Percentiles rank a stretch among this genome's conserved stretches.
Evolutionary conservation across 2,888 invertebrate genomes (phyloP).

Genomic region (Drosophila conformis): DNA sequence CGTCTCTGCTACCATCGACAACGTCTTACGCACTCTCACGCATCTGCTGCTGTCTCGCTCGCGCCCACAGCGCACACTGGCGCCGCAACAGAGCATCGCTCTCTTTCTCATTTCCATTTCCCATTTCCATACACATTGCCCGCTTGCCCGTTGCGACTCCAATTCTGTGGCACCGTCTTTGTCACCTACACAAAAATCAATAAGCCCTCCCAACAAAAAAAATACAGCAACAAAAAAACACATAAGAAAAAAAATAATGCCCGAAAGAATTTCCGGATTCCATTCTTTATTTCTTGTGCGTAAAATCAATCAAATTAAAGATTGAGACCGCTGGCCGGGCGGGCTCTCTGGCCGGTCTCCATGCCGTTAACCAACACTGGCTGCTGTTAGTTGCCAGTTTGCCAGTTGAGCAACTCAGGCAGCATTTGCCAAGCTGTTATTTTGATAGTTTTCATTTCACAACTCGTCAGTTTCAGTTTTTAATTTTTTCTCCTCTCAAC

Average conservation of each 20-base stretch:
- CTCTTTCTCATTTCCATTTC: slow-evolving; percentile 19
- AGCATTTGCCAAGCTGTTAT: slow-evolving; percentile 43
- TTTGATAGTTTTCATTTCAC: slow-evolving; percentile 22
- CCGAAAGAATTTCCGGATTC: slow-evolving; percentile 7
- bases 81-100: slow-evolving; percentile 21
- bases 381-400: not conserved
- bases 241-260: slow-evolving; percentile 8
- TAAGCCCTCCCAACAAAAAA: slow-evolving; percentile 11
- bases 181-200: slow-evolving; percentile 67
- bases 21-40: slow-evolving; percentile 56
- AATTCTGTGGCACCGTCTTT: slow-evolving; percentile 31
- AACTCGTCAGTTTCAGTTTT: slow-evolving; percentile 43
- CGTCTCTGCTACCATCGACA: slow-evolving; percentile 2
- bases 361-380: slow-evolving; percentile 45
- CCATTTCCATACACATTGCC: slow-evolving; percentile 4
- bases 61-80: slow-evolving; percentile 18
- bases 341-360: slow-evolving; percentile 1
- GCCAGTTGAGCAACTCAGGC: slow-evolving; percentile 9
- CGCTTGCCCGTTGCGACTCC: slow-evolving; percentile 1
- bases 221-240: slow-evolving; percentile 1
- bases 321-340: not conserved
- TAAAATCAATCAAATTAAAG: slow-evolving; percentile 56
- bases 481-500: slow-evolving; percentile 41
- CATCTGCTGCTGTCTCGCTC: slow-evolving; percentile 57
- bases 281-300: not conserved